Conservation (phyloP, 2,888 invertebrate species). For the Listrodromus nycthemerus region DNA sequence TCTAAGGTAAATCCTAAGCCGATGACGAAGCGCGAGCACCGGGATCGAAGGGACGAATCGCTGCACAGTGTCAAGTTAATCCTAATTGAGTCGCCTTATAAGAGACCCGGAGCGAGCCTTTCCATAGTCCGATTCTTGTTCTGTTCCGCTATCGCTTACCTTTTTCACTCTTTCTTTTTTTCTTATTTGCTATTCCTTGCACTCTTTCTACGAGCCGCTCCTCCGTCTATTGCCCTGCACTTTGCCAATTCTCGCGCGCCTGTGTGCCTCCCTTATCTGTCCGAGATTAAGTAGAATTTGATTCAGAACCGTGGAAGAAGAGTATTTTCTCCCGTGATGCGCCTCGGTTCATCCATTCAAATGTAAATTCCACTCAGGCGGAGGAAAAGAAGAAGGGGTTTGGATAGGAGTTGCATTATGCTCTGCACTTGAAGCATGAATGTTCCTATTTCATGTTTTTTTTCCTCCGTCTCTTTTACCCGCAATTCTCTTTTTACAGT, state of each 20-base stretch:
- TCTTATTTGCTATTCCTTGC: conserved; percentile 38
- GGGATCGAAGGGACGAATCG: conserved; percentile 69
- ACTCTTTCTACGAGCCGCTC: conserved; percentile 12
- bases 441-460: too few relatives aligned
- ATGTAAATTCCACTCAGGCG: neutral
- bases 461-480: too few relatives aligned
- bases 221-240: conserved; percentile 9
- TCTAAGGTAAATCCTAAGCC: conserved; percentile 81
- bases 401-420: too few relatives aligned
- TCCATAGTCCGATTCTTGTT: conserved; percentile 46
- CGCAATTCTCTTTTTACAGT: neutral
- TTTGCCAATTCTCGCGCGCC: conserved; percentile 44
- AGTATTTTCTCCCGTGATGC: conserved; percentile 7
- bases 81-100: conserved; percentile 82
- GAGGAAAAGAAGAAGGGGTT: too few relatives aligned
- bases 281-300: conserved; percentile 28
- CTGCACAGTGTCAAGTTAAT: conserved; percentile 77
- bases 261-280: conserved; percentile 23
- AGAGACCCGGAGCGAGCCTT: conserved; percentile 57
- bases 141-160: conserved; percentile 32
- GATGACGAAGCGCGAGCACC: conserved; percentile 72
- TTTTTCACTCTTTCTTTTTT: conserved; percentile 2
- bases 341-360: neutral
- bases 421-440: too few relatives aligned
- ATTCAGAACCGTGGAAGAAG: neutral